These are phyloP conservation scores for Phaetusa simplex DNA, from an alignment of 2,113 vertebrate species.

Conservation along the genomic window DNA sequence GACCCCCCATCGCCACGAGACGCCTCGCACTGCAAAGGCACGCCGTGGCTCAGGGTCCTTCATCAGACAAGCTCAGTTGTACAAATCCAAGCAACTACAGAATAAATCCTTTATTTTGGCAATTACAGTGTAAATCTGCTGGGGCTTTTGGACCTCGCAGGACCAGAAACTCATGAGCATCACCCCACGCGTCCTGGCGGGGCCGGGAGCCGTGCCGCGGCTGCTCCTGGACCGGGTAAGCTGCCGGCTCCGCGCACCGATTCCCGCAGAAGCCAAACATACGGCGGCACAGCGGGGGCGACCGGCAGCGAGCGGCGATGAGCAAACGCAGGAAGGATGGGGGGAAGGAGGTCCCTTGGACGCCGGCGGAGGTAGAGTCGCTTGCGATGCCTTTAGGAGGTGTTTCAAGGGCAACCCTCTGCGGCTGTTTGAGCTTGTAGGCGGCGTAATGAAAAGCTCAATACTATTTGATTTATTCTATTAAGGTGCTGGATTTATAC, in stretches of 20 bases:
- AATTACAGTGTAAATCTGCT: background rate
- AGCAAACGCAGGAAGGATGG: background rate
- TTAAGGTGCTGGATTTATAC: background rate
- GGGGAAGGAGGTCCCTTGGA: background rate
- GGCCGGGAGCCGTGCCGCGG: accelerated
- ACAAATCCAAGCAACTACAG: background rate
- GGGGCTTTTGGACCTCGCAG: background rate
- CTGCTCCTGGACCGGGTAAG: background rate
- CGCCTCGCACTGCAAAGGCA: background rate
- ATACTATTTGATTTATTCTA: background rate
- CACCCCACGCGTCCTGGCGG: accelerated
- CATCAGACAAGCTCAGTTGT: background rate
- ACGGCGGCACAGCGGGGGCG: background rate
- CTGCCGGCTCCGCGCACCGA: background rate
- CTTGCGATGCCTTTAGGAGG: background rate
- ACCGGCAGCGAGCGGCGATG: background rate
- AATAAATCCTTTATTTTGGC: background rate
- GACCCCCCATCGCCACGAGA: accelerated
- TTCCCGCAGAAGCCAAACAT: background rate
- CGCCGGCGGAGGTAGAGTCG: background rate
- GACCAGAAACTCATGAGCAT: background rate
- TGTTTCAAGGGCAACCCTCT: slow-evolving; percentile 11
- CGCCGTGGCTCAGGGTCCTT: background rate
- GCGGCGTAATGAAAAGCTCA: background rate
- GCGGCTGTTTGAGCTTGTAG: background rate